Base-by-base conservation (phyloP, 2,113 vertebrate species). In the Australoheros scitulus region DNA sequence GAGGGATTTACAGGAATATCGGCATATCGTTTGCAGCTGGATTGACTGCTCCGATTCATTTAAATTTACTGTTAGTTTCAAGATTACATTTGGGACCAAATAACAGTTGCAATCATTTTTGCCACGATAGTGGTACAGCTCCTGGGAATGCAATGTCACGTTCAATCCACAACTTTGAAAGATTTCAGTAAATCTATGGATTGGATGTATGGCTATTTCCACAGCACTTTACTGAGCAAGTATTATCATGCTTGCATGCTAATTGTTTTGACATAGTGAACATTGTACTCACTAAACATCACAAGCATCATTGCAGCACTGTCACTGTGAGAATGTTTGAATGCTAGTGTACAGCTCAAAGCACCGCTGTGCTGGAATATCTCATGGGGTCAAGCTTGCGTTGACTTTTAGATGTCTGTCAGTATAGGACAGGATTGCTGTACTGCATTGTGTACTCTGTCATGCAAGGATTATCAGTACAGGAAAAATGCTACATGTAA, bases 401-500 rank as follows among this genome's bases (percentile, higher is more conserved):
- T 11, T 26, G 26, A 72, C 47, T 72, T 47, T 26, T 20, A 52
- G 24, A 52, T 70, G 43, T 32, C 32, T 55, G 68, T 34, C 26
- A 52, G 26, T 5, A 11, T 57, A 22, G n/a, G n/a, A 22, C n/a
- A 22, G 47, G 8, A 15, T 61, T 32, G 9, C 34, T 24, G 24
- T 17, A 7, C 4, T 20, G 11, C 32, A n/a, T 50, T 38, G 4
- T 38, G n/a, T 32, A 61, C 13, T 47, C 20, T 79, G 10, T 76
- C 6, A 65, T 10, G 60, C 10, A 36, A 43, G 15, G 0, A 22
- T 58, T 64, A 50, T 70, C 63, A 78, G 26, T 38, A 36, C 15
- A 81, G 59, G 65, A 70, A 82, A 34, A 61, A 74, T 57, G 10
- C 41, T 68, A n/a, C n/a, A n/a, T n/a, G n/a, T n/a, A 36, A 59